Base-by-base conservation (phyloP, 2,888 invertebrate genomes). In the Phlogophora meticulosa region DNA sequence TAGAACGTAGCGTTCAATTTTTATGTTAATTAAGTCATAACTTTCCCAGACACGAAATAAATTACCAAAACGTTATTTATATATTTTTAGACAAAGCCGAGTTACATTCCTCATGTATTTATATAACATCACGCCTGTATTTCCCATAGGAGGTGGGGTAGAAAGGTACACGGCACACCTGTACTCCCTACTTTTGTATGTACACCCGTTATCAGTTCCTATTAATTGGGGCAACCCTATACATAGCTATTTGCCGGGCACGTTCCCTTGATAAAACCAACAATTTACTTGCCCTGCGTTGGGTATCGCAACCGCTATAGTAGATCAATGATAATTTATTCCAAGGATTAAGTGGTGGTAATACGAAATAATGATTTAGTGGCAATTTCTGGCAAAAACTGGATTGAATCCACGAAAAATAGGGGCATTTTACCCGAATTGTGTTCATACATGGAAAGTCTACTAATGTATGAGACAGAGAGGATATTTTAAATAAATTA, bases 1-100 rank as follows among this genome's bases (percentile, higher is more conserved):
- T 57, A 56, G n/a, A 34, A 11, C 36, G 42, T 11, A 32, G 42
- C 48, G 43, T 49, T 38, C 32, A 57, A 49, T 75, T 70, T 60
- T 70, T 75, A 74, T 70, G 60, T 24, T 64, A 75, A 75, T 70
- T 52, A 64, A 58, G 60, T 57, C 46, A 58, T 70, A 57, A 75
- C 45, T 75, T 74, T 51, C 40, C 42, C 38, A 51, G 53, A 70
- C 45, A 61, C 36, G 17, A 69, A 61, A 65, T 40, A 52, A 56
- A 59, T 55, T 40, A 48, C 42, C 7, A 28, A 49, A 49, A 40
- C 45, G 7, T 40, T 43, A 13, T 5, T 28, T 13, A 36, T 32
- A n/a, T 66, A 43, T 70, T 51, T 56, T 70, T 45, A 42, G 22
- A 36, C 28, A 63, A 42, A 22, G 15, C 51, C 5, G 36, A 11